Base-by-base conservation (phyloP, 2,113 vertebrate genomes). In the Lophura nycthemera region DNA sequence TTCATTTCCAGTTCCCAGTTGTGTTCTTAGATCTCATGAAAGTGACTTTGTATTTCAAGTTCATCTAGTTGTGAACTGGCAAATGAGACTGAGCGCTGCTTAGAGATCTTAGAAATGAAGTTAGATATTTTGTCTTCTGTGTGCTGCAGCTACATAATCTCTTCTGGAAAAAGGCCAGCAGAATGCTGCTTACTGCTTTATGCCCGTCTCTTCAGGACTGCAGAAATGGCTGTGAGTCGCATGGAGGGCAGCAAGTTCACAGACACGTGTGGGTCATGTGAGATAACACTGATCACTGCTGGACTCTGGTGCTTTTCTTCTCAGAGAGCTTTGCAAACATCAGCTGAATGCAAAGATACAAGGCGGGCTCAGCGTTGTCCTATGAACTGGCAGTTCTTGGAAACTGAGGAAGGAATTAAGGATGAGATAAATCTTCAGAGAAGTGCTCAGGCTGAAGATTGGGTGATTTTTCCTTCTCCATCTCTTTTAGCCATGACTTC, bases 61-160 rank as follows among this genome's bases (percentile, higher is more conserved):
- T 83, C 38, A 52, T 54, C 29, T 47, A 80, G 27, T n/a, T 74
- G 42, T 89, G 86, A 88, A 89, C 1, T 24, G 60, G 56, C 79
- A 93, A 88, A 60, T 71, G 75, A 85, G 65, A 77, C 72, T 56
- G 69, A 85, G 43, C 14, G 10, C 21, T 78, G 19, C 24, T 67
- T 29, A 71, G 84, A 66, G 84, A 38, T 67, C 70, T 86, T 77
- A 80, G 67, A 72, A 92, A 81, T 86, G 9, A 56, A 83, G n/a
- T 59, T 72, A 50, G 36, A 59, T 38, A 38, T 81, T 92, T 65
- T 78, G 25, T 88, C 61, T 89, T 79, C 54, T 84, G 54, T 2
- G 2, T 1, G 4, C 17, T 82, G 7, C 40, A 85, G 15, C 59
- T 47, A 27, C 21, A 4, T 83, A n/a, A 70, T 63, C 14, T 89